phyloP scores from a whole-genome alignment of 2,888 invertebrate species.

The Galerucella calmariensis region DNA sequence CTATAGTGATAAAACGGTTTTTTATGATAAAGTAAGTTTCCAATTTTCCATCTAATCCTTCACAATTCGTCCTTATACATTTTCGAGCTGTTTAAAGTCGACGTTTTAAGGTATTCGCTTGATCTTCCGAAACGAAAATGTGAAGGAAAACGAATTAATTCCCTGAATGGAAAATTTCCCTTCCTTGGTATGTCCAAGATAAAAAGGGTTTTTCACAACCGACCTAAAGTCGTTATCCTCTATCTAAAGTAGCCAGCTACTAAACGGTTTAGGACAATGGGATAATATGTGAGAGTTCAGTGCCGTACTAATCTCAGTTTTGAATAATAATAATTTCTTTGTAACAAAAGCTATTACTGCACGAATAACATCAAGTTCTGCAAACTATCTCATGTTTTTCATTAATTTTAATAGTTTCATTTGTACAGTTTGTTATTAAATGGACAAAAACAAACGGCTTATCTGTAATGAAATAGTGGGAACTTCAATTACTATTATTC shows the following conservation, averaged over 20 bases:
- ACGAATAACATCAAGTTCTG: too few relatives aligned
- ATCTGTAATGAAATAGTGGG: too few relatives aligned
- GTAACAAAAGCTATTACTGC: too few relatives aligned
- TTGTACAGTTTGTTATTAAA: too few relatives aligned
- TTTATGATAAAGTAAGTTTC: not conserved
- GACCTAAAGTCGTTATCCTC: constrained; percentile 36
- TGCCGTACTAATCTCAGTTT: not conserved
- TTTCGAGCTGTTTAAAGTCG: not conserved
- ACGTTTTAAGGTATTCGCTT: constrained; percentile 3
- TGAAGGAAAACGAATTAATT: constrained; percentile 26
- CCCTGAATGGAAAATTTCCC: constrained; percentile 24
- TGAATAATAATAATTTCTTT: too few relatives aligned
- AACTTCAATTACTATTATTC: too few relatives aligned
- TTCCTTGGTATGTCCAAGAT: not conserved
- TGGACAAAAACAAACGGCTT: too few relatives aligned
- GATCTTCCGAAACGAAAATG: constrained; percentile 22
- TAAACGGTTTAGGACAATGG: constrained; percentile 25
- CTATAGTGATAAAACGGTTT: not conserved
- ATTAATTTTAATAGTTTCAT: too few relatives aligned
- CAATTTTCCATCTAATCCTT: not conserved
- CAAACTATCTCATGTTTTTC: too few relatives aligned
- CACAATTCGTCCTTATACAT: not conserved
- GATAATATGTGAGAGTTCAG: not conserved
- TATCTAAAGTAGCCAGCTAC: constrained; percentile 28
- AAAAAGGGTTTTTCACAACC: constrained; percentile 24